Base-by-base conservation (phyloP, 1,140 invertebrate species). In the Eurosta solidaginis region DNA sequence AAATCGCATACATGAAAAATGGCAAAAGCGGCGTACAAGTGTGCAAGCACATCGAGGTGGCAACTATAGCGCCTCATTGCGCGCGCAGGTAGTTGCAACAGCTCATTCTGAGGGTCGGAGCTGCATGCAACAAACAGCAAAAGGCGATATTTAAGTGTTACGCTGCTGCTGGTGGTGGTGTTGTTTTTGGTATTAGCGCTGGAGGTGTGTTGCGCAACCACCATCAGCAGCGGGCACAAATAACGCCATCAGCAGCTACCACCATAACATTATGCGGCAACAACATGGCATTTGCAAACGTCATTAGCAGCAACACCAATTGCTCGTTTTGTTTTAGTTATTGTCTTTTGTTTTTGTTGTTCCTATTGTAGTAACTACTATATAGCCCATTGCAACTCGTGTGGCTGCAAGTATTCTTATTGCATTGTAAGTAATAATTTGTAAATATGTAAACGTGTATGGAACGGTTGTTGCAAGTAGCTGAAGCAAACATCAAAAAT, bases 131-230 rank as follows among this genome's bases (percentile, higher is more conserved):
- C 45, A 74, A 80, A 81, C 81, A 83, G 84, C 36, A 82, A 40
- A 82, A 81, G 82, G 81, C n/a, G 83, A 85, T 81, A 85, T 81
- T 85, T 85, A 83, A 85, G 81, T 83, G 83, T 81, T 85, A 82
- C 78, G 27, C 33, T 40, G 6, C 40, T 20, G 59, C 59, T 68
- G 59, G 17, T 40, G 50, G 25, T 25, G 50, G 50, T 54, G 59
- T 33, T 54, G 25, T 29, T 54, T 7, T 29, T 68, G 33, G 17
- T 40, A 33, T 36, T 20, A 29, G 20, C 33, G 33, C 59, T 68
- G 36, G 17, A 68, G 59, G 59, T 68, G 59, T 68, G 59, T 36
- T 68, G 59, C 59, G n/a, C n/a, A n/a, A 68, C 59, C 59, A 68
- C 59, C 59, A 68, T 22, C 59, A 68, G 5, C 59, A 40, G 33